These are phyloP conservation scores for Aphidius ervi DNA, from an alignment of 1,140 invertebrate species.

Conservation along the genomic window DNA sequence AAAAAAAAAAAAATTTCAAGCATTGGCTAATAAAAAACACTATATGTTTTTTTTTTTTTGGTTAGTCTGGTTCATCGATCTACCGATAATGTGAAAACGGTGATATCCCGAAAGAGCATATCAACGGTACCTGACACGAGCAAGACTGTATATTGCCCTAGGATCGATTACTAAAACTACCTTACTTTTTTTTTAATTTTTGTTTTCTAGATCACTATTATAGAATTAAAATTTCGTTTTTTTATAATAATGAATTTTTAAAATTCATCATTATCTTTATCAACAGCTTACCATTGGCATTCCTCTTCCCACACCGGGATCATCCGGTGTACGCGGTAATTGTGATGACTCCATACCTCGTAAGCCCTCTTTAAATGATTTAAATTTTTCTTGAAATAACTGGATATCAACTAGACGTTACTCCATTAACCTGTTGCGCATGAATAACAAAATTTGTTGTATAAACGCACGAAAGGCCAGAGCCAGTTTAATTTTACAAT, in stretches of 20 bases:
- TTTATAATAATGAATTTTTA: too few species aligned
- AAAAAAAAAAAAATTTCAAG: too few species aligned
- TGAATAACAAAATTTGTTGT: conserved; percentile 17
- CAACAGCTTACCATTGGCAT: conserved; percentile 38
- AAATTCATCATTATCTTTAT: too few species aligned
- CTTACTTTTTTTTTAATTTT: conserved; percentile 10
- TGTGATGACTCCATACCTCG: conserved; percentile 41
- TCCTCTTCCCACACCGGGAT: conserved; percentile 31
- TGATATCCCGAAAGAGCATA: conserved; percentile 36
- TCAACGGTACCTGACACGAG: conserved; percentile 45
- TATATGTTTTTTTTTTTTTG: neutral
- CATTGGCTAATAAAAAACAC: too few species aligned
- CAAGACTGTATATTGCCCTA: conserved; percentile 38
- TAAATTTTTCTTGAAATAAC: conserved; percentile 22
- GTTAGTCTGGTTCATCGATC: conserved; percentile 34
- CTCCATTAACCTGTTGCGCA: conserved; percentile 46
- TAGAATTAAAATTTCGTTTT: too few species aligned
- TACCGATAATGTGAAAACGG: conserved; percentile 37
- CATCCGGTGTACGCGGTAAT: conserved; percentile 28
- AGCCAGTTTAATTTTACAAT: too few species aligned
- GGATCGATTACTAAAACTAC: conserved; percentile 38
- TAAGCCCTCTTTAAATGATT: neutral
- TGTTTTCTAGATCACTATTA: neutral
- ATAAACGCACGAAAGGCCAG: neutral
- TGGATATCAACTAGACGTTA: conserved; percentile 29